A percentile compares a stretch with the other conserved stretches of the same genome.
These are phyloP conservation scores for Reticulitermes lucifugus DNA, from an alignment of 2,888 invertebrate genomes.

Conservation along the genomic window DNA sequence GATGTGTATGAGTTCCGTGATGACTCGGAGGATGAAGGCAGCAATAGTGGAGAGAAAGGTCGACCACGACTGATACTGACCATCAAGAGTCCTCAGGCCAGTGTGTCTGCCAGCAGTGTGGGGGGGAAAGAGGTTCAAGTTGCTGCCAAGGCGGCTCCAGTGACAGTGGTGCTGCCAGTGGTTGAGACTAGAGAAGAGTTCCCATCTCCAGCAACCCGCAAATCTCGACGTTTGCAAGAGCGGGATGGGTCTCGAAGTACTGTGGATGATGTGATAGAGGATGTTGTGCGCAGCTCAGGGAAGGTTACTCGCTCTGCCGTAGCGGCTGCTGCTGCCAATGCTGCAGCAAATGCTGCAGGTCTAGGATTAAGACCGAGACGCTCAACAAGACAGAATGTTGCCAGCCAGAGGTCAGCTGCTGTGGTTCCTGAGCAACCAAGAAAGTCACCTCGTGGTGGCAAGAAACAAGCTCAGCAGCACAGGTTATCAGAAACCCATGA, in stretches of 20 bases:
- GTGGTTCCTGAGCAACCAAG: conserved; percentile 40
- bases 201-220: conserved; percentile 69
- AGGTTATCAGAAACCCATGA: conserved; percentile 50
- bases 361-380: conserved; percentile 35
- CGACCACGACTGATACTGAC: conserved; percentile 84
- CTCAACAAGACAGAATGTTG: conserved; percentile 41
- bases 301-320: conserved; percentile 63
- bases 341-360: conserved; percentile 22
- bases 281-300: conserved; percentile 80
- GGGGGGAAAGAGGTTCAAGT: conserved; percentile 29
- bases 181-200: conserved; percentile 56
- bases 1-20: conserved; percentile 94
- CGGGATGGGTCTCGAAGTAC: conserved; percentile 74
- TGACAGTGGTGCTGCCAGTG: conserved; percentile 48
- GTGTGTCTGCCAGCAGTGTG: conserved; percentile 51
- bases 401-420: conserved; percentile 18
- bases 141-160: conserved; percentile 39
- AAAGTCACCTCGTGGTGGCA: conserved; percentile 51
- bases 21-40: conserved; percentile 84
- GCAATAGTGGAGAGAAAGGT: conserved; percentile 64
- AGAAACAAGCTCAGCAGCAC: conserved; percentile 36
- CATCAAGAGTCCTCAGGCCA: conserved; percentile 72
- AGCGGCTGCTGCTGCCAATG: conserved; percentile 55
- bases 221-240: conserved; percentile 76
- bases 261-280: conserved; percentile 90